Conservation (phyloP, 2,113 vertebrate genomes). For the Camarhynchus parvulus region DNA sequence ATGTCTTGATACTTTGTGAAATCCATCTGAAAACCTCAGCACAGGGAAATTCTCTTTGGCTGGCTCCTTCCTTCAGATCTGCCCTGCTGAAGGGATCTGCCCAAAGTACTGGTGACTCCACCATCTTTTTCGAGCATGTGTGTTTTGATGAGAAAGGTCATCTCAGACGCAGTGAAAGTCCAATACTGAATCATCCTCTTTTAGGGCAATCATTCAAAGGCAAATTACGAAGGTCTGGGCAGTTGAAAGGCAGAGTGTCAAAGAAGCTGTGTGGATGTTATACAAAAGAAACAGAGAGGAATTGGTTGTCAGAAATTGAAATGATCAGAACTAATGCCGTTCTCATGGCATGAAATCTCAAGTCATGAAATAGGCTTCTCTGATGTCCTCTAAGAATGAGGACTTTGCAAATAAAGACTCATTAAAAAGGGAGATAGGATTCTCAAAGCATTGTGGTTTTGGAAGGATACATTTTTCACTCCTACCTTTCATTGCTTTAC, state of each 20-base stretch:
- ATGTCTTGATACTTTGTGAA: not conserved
- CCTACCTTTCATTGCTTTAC: not conserved
- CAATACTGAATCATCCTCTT: not conserved
- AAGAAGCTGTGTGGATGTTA: not conserved
- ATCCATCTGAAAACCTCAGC: not conserved
- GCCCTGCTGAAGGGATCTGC: not conserved
- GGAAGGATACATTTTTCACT: not conserved
- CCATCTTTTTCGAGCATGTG: accelerated
- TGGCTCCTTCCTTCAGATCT: not conserved
- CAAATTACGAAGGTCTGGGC: not conserved
- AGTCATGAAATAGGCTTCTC: not conserved
- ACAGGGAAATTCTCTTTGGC: not conserved
- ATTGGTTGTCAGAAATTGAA: not conserved
- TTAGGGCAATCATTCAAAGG: not conserved
- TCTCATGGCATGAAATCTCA: not conserved
- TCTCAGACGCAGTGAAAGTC: not conserved
- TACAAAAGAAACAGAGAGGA: not conserved
- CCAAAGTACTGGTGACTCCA: not conserved
- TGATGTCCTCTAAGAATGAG: not conserved
- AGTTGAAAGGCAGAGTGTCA: not conserved
- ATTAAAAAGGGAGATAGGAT: not conserved
- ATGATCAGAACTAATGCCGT: not conserved
- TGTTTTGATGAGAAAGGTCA: not conserved
- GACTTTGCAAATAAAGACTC: not conserved
- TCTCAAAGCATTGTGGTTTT: not conserved